These are phyloP conservation scores for Jordanella pulchra DNA, from an alignment of 2,797 vertebrate genomes.

Conservation along the genomic window DNA sequence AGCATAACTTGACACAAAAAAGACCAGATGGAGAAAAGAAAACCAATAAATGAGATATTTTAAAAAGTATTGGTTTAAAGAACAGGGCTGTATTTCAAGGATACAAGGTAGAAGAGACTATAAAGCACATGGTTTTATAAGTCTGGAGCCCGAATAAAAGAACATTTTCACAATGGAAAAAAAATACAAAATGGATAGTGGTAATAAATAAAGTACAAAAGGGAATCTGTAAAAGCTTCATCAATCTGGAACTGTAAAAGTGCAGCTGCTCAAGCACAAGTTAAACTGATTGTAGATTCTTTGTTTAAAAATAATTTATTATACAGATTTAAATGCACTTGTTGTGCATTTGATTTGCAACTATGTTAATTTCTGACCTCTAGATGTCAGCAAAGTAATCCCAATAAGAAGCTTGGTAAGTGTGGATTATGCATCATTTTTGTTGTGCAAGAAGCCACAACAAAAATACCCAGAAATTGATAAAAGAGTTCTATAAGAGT, in stretches of 20 bases:
- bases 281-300: neutral
- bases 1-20: slow-evolving; percentile 6
- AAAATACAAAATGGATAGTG: neutral
- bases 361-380: neutral
- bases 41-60: neutral
- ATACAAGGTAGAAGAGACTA: neutral
- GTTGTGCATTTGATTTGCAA: neutral
- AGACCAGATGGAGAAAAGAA: slow-evolving; percentile 12
- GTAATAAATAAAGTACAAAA: neutral
- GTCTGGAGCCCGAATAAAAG: neutral
- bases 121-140: slow-evolving; percentile 7
- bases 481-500: too few species aligned
- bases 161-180: neutral
- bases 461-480: too few species aligned
- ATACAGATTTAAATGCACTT: neutral
- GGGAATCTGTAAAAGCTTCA: neutral
- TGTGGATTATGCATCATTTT: too few species aligned
- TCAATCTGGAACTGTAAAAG: neutral
- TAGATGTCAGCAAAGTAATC: neutral
- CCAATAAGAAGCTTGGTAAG: too few species aligned
- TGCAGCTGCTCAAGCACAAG: neutral
- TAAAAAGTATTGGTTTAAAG: neutral
- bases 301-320: neutral
- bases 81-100: neutral
- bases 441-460: too few species aligned